Evolutionary conservation across 1,140 invertebrate species (phyloP).

Genomic region (Aphaenogaster rudis): DNA sequence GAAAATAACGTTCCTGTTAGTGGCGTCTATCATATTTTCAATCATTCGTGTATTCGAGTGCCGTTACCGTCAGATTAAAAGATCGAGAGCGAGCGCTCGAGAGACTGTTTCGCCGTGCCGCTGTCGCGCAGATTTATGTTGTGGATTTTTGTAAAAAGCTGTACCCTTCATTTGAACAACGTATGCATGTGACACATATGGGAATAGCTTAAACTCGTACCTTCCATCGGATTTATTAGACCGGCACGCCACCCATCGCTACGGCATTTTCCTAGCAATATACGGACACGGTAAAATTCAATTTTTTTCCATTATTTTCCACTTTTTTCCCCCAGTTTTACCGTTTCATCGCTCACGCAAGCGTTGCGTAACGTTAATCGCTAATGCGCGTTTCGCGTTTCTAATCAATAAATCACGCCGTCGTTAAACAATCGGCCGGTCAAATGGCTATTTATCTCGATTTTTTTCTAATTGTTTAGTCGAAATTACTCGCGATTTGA

Average conservation of each 20-base stretch:
- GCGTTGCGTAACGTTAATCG: slow-evolving; percentile 28
- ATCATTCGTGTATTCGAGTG: not conserved
- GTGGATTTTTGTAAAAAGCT: slow-evolving; percentile 30
- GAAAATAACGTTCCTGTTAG: not conserved
- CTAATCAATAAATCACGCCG: slow-evolving; percentile 42
- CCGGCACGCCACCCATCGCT: slow-evolving; percentile 8
- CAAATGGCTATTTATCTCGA: slow-evolving; percentile 42
- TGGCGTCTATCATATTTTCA: slow-evolving; percentile 3
- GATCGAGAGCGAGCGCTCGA: slow-evolving; percentile 32
- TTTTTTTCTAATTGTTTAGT: slow-evolving; percentile 37
- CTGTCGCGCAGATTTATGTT: slow-evolving; percentile 38
- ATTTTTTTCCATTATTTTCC: slow-evolving; percentile 33
- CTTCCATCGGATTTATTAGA: slow-evolving; percentile 21
- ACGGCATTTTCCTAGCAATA: not conserved
- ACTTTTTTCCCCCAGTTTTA: not conserved
- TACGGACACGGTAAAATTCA: not conserved
- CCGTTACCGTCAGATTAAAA: slow-evolving; percentile 35
- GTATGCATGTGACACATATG: slow-evolving; percentile 9
- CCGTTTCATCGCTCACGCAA: not conserved
- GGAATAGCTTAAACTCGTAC: slow-evolving; percentile 6
- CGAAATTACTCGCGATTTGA: slow-evolving; percentile 39
- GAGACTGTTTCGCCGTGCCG: slow-evolving; percentile 12
- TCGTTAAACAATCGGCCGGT: slow-evolving; percentile 45
- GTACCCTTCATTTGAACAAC: slow-evolving; percentile 21
- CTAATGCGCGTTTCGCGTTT: slow-evolving; percentile 31